phyloP scores from a whole-genome alignment of 2,113 vertebrate species.

The Tachysurus vachellii region DNA sequence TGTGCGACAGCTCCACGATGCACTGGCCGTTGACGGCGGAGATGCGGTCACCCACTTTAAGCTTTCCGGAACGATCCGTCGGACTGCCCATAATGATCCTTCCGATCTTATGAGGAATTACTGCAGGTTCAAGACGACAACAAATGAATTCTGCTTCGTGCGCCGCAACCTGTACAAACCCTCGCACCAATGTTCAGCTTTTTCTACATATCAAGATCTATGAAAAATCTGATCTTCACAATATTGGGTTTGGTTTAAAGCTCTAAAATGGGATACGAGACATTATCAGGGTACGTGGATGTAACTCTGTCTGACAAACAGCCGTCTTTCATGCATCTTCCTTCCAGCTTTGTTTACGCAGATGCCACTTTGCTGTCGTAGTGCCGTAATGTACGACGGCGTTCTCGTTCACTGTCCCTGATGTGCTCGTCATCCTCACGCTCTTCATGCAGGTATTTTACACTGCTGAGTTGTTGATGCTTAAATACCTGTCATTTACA shows the following conservation, averaged over 20 bases:
- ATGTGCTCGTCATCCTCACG: background rate
- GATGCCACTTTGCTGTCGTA: background rate
- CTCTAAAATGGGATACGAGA: background rate
- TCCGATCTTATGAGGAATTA: constrained; percentile 98
- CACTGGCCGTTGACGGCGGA: constrained; percentile 91
- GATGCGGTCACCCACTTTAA: constrained; percentile 94
- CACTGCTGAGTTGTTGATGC: background rate
- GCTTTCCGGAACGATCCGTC: constrained; percentile 85
- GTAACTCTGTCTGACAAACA: background rate
- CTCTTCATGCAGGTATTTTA: background rate
- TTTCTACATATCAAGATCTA: background rate
- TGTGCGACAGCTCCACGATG: constrained; percentile 91
- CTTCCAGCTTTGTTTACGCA: background rate
- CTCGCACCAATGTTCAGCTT: background rate
- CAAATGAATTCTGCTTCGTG: background rate
- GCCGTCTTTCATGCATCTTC: background rate
- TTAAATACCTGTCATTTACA: background rate
- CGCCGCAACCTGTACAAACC: background rate
- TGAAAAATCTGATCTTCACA: background rate
- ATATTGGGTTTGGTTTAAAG: background rate
- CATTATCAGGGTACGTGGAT: background rate
- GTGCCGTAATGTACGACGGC: background rate
- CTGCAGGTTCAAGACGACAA: constrained; percentile 63
- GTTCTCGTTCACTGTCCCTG: background rate
- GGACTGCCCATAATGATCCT: constrained; percentile 95